Percentiles rank a stretch among this genome's conserved stretches.
Conservation (phyloP, 1,140 invertebrate species). For the Bombus waltoni region DNA sequence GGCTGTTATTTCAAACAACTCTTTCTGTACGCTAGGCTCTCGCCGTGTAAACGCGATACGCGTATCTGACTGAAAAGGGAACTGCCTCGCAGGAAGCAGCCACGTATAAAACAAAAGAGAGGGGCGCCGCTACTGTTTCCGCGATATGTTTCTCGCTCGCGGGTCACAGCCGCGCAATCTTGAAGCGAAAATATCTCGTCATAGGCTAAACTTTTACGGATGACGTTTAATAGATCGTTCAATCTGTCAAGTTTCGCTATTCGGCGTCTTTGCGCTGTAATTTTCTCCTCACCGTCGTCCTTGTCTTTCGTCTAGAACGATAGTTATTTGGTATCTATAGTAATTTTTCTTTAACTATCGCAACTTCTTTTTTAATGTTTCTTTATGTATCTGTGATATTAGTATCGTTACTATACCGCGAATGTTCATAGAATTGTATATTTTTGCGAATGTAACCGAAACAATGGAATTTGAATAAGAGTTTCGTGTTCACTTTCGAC, state of each 20-base stretch:
- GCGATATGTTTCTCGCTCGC: slow-evolving; percentile 20
- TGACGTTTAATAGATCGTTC: not conserved
- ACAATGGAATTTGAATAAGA: not conserved
- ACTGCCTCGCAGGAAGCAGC: slow-evolving; percentile 57
- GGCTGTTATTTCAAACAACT: slow-evolving; percentile 62
- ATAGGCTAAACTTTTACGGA: not conserved
- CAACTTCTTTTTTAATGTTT: not conserved
- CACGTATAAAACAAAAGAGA: slow-evolving; percentile 56
- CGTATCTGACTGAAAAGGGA: slow-evolving; percentile 52
- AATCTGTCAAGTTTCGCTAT: not conserved
- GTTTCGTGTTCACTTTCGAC: not conserved
- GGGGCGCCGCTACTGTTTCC: slow-evolving; percentile 38
- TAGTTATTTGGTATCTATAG: no score
- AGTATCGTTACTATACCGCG: no score
- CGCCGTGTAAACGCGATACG: slow-evolving; percentile 60
- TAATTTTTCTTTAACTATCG: no score
- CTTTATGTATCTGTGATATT: not conserved
- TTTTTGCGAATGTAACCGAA: not conserved
- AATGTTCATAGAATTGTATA: not conserved
- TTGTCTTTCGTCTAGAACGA: no score
- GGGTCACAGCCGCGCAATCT: not conserved
- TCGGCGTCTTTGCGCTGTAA: no score
- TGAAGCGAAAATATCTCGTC: not conserved
- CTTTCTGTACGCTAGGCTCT: slow-evolving; percentile 52
- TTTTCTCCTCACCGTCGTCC: no score